Evolutionary conservation across 2,113 vertebrate genomes (phyloP), one percentile per base, ranked within the genome.

Genomic region (Columbina picui): DNA sequence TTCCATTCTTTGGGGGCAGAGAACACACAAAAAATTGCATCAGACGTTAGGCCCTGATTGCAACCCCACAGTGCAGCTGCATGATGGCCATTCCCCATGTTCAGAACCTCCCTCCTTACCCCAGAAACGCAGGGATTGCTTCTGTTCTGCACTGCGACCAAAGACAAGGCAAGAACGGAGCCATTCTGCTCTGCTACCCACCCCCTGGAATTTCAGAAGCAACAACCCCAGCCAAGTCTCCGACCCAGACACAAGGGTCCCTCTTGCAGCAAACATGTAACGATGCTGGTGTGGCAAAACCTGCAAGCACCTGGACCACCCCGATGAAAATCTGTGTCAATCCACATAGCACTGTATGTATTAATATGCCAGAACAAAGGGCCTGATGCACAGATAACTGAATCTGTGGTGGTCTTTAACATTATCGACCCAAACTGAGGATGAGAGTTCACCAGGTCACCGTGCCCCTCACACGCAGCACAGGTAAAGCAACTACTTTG

Each of bases 1-100:
- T 60, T 99, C 99, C 99, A 99, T 99, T 94, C 99, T 99, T 91
- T 78, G 85, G 95, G 75, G 74, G 43, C 87, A 85, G 38, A 15
- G 38, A 60, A 57, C 22, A 69, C 9, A 3, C 0, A 38, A 4
- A 14, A 34, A 63, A 53, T 0, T 2, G 4, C 74, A 18, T 96
- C 70, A 91, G 57, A 23, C 10, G 1, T 5, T 3, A 20, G 59
- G 3, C 3, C 2, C 1, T 4, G 41, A 17, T 21, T 65, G 61
- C 6, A 86, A 27, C 14, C n/a, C 36, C 50, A 0, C 0, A 0
- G 20, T 2, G 14, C 49, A 49, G 81, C 53, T 63, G 47, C 1
- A 0, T 4, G 60, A 32, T 38, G 32, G 71, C 67, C 27, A 14
- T 0, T 61, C 22, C 3, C 53, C 81, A 5, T 0, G 38, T 2